Evolutionary conservation across 2,113 vertebrate genomes (phyloP).

Genomic region (Sylvicapra grimmia): DNA sequence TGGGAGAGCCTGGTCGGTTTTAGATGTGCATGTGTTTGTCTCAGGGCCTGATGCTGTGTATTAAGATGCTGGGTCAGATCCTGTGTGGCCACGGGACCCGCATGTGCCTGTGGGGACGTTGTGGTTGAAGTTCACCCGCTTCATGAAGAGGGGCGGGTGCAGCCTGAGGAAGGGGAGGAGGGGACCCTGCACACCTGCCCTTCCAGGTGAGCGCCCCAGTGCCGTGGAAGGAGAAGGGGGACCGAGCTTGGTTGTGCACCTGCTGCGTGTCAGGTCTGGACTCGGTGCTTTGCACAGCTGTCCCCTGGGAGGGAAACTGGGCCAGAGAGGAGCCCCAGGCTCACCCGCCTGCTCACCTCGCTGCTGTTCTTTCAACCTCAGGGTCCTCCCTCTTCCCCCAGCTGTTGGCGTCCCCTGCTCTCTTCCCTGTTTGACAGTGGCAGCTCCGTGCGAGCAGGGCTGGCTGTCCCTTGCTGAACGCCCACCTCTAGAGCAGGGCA

Average conservation of each 20-base stretch:
- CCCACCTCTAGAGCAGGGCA: not conserved
- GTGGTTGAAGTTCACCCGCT: not conserved
- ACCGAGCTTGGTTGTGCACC: not conserved
- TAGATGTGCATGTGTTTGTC: rapidly evolving
- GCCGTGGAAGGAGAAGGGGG: not conserved
- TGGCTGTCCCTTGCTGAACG: not conserved
- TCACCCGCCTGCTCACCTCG: no score
- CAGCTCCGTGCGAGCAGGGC: rapidly evolving
- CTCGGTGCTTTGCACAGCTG: not conserved
- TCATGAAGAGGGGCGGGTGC: not conserved
- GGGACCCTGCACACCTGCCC: not conserved
- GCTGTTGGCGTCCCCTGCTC: not conserved
- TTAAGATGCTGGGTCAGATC: not conserved
- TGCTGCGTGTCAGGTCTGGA: rapidly evolving
- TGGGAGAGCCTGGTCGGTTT: rapidly evolving
- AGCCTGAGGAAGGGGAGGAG: not conserved
- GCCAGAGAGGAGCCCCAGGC: not conserved
- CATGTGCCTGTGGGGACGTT: not conserved
- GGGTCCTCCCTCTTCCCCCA: not conserved
- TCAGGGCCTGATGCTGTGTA: not conserved
- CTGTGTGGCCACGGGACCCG: rapidly evolving
- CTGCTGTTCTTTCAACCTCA: no score
- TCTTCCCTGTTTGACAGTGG: not conserved
- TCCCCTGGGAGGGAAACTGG: no score
- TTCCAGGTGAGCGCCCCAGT: not conserved